Base-by-base conservation (phyloP, 2,797 vertebrate genomes). In the Hylomyscus alleni region DNA sequence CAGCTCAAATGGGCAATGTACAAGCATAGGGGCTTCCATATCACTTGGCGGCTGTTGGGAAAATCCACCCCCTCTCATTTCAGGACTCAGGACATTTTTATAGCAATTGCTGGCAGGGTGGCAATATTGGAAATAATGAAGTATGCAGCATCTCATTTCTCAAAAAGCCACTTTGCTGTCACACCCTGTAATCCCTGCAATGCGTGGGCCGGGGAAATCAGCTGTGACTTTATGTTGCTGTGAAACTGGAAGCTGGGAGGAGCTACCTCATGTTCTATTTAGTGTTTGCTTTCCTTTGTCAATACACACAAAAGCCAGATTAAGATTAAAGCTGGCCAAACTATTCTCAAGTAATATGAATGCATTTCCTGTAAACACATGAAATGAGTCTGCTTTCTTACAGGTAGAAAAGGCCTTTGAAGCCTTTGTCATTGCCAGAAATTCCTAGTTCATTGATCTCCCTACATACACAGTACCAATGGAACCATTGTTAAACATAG, bases 91-190 rank as follows among this genome's bases (percentile, higher is more conserved):
- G 77, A 44, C 69, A 76, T 85, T 95, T 95, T 95, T 88, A 96
- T 62, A 93, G 93, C 90, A 84, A 40, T 91, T 92, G 76, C 84
- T 96, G 93, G 90, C 85, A 95, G n/a, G 52, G 81, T 62, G 75
- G 92, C 58, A 76, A 83, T 62, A 81, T 81, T 83, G 72, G 31
- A 83, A 69, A 88, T 93, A 56, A 82, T 17, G 90, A 87, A 96
- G 93, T 76, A 91, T 37, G 86, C 85, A 69, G 82, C 93, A 94
- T 89, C 92, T 96, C 90, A 89, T 95, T 95, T 92, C 92, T 96
- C 93, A 67, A 52, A 96, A 90, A 83, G 47, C 65, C 92, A 44
- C 78, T 95, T 93, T 62, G 40, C 67, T 0, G 29, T 89, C 95
- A 91, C 75, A 56, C 85, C 22, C 94, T 87, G 75, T 62, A 77